phyloP scores from a whole-genome alignment of 2,113 vertebrate species.

The Typhlomys cinereus region DNA sequence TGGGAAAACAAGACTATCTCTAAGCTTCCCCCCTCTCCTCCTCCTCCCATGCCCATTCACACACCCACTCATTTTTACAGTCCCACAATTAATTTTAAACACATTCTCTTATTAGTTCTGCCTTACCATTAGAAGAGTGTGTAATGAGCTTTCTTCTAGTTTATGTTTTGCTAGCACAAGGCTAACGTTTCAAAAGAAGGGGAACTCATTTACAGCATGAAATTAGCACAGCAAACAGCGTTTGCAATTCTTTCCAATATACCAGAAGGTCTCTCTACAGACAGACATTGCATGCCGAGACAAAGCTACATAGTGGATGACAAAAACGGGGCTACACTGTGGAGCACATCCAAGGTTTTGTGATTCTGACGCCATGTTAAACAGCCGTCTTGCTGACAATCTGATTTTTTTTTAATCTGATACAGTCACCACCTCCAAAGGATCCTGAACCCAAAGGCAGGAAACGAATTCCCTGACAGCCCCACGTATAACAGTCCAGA shows the following conservation, averaged over 20 bases:
- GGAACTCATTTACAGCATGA: slow-evolving; percentile 70
- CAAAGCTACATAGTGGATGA: slow-evolving; percentile 10
- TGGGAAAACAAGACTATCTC: slow-evolving; percentile 69
- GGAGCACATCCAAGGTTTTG: neutral
- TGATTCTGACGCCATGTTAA: neutral
- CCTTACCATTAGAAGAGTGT: slow-evolving; percentile 69
- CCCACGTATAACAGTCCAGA: neutral
- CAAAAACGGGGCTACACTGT: neutral
- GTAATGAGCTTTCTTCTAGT: slow-evolving; percentile 74
- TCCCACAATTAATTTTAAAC: slow-evolving; percentile 80
- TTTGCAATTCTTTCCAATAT: slow-evolving; percentile 56
- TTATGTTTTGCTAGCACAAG: slow-evolving; percentile 77
- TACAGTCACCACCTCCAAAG: neutral
- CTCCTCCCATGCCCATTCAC: slow-evolving; percentile 36
- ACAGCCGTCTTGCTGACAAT: slow-evolving; percentile 34
- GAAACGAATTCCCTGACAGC: slow-evolving; percentile 1
- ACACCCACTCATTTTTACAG: slow-evolving; percentile 72
- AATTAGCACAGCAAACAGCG: slow-evolving; percentile 74
- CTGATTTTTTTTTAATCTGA: slow-evolving; percentile 43
- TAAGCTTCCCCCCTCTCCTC: slow-evolving; percentile 46
- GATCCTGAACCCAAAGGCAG: neutral
- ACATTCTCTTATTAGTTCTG: slow-evolving; percentile 81
- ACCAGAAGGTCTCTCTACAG: slow-evolving; percentile 60
- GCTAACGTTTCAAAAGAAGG: slow-evolving; percentile 69
- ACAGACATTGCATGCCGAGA: slow-evolving; percentile 30